These are phyloP conservation scores for Epistrophella euchroma DNA, from an alignment of 2,888 invertebrate genomes.

Conservation along the genomic window DNA sequence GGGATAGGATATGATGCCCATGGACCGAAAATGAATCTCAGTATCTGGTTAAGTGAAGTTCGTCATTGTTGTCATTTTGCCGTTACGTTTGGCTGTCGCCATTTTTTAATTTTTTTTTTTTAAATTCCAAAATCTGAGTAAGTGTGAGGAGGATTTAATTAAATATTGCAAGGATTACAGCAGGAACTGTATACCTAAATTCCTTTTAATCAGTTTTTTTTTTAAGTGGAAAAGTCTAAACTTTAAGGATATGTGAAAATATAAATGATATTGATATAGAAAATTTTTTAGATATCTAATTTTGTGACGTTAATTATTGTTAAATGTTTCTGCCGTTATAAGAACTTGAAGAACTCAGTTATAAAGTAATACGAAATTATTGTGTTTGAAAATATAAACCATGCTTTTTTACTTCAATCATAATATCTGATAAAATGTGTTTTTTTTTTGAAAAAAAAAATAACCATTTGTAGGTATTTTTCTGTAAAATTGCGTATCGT, in stretches of 20 bases:
- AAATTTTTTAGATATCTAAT: too few species aligned
- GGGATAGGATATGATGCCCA: slow-evolving; percentile 54
- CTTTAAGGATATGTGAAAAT: not conserved
- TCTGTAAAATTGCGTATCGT: too few species aligned
- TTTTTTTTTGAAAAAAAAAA: too few species aligned
- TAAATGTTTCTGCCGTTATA: too few species aligned
- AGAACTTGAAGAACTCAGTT: too few species aligned
- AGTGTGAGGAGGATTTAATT: slow-evolving; percentile 51
- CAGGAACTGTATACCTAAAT: not conserved
- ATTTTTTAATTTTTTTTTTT: slow-evolving; percentile 13
- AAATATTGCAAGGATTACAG: slow-evolving; percentile 1
- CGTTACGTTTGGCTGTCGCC: slow-evolving; percentile 28
- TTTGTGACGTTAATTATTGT: too few species aligned
- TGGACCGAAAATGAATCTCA: slow-evolving; percentile 71
- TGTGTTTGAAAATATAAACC: too few species aligned
- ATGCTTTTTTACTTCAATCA: too few species aligned
- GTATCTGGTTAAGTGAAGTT: slow-evolving; percentile 70
- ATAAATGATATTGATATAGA: too few species aligned
- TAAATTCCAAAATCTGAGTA: slow-evolving; percentile 39
- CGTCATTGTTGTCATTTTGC: slow-evolving; percentile 67
- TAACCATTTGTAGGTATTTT: too few species aligned
- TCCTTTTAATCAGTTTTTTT: not conserved
- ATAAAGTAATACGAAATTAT: too few species aligned
- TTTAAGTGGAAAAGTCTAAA: not conserved
- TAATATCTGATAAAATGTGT: too few species aligned